These are phyloP conservation scores for Thera obeliscata DNA, from an alignment of 2,888 invertebrate genomes.

Conservation along the genomic window DNA sequence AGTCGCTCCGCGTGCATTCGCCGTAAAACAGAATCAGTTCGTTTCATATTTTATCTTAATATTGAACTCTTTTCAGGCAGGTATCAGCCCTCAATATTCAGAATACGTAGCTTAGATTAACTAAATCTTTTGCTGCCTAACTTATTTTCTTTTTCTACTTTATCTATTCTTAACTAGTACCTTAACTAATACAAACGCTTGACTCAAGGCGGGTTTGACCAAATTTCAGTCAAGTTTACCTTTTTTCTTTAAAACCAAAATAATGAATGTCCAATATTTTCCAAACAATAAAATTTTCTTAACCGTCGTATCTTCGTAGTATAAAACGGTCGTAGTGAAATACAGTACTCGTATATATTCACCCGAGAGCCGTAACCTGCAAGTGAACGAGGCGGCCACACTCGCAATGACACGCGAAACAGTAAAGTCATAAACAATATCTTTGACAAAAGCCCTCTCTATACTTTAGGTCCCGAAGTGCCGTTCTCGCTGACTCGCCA, in stretches of 20 bases:
- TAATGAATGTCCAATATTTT: too few species aligned
- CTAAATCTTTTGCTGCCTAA: background rate
- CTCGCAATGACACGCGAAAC: constrained; percentile 29
- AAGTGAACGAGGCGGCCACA: constrained; percentile 28
- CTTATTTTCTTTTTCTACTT: background rate
- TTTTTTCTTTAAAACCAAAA: too few species aligned
- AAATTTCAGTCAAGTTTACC: too few species aligned
- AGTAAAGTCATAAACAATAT: constrained; percentile 35
- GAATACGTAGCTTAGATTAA: too few species aligned
- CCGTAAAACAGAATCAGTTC: constrained; percentile 14
- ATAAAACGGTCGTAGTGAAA: background rate
- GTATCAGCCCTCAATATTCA: too few species aligned
- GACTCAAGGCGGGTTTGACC: too few species aligned
- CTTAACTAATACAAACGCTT: too few species aligned
- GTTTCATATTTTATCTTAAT: constrained; percentile 7
- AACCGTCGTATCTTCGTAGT: background rate
- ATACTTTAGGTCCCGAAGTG: constrained; percentile 28
- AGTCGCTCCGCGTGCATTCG: constrained; percentile 8
- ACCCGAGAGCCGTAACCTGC: background rate
- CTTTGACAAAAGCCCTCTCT: constrained; percentile 31
- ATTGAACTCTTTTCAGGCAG: background rate
- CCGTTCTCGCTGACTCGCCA: constrained; percentile 32
- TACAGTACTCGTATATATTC: background rate
- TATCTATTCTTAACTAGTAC: background rate
- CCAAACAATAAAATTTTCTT: background rate